Evolutionary conservation across 2,888 invertebrate genomes (phyloP), one percentile per base, ranked within the genome.

Genomic region (Callimorpha dominula): DNA sequence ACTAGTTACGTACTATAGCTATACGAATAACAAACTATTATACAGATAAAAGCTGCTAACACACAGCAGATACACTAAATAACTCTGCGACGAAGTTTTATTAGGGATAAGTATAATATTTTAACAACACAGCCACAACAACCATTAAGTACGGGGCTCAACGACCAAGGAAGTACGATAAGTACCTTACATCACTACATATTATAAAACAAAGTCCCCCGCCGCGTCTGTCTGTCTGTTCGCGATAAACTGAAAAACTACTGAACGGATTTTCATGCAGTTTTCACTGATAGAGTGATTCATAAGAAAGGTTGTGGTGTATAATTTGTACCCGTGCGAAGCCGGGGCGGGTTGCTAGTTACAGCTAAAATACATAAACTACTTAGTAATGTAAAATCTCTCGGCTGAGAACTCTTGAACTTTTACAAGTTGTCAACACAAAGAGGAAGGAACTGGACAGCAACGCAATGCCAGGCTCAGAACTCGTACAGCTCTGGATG

Each of bases 51-150:
- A 73, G n/a, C 49, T 50, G 20, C 31, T 31, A 52, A 68, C 11
- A 57, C 46, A 68, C 40, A 67, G 67, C 14, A 14, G 4, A 42
- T 42, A 9, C 4, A 46, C 43, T 46, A 46, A 46, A 46, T 46
- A 46, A 46, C 9, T 9, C 43, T 46, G 43, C 43, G 43, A 46
- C 43, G 6, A 46, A 67, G 54, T 52, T 67, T 57, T 46, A 57
- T 14, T 68, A 46, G 17, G n/a, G 15, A 46, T 46, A 68, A 68
- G 1, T 50, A 40, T 60, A 63, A 20, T 52, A 65, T 17, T 60
- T 31, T 54, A 72, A 71, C 52, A 52, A 67, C 68, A 72, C 68
- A 80, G 75, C 74, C 84, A 81, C 84, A 65, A 84, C 77, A 78
- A 75, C 70, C 70, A 82, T 76, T 68, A 70, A 76, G 43, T 67